These are phyloP conservation scores for Adelges cooleyi DNA, from an alignment of 1,140 invertebrate species.

Conservation along the genomic window DNA sequence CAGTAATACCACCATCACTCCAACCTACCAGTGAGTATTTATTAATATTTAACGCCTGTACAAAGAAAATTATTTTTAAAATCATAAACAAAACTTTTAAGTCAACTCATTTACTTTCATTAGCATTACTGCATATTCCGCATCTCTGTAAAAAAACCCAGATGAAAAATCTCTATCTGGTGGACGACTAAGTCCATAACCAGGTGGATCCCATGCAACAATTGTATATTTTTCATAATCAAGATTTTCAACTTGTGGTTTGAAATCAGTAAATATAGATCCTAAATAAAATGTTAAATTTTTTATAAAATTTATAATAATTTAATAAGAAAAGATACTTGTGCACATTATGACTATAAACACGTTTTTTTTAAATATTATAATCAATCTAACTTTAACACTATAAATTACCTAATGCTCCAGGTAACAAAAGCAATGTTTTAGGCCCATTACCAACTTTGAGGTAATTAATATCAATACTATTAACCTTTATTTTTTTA, in stretches of 20 bases:
- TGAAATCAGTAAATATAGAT: constrained; percentile 67
- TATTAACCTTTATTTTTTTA: constrained; percentile 47
- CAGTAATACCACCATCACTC: constrained; percentile 78
- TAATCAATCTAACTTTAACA: no score
- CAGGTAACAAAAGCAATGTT: constrained; percentile 59
- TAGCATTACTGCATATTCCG: constrained; percentile 51
- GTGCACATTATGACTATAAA: no score
- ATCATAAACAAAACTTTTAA: not conserved
- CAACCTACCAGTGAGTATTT: constrained; percentile 74
- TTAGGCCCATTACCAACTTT: constrained; percentile 56
- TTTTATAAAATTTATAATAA: no score
- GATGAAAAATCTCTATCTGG: constrained; percentile 55
- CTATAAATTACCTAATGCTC: constrained; percentile 48
- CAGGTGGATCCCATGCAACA: constrained; percentile 77
- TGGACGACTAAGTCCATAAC: constrained; percentile 73
- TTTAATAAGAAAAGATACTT: no score
- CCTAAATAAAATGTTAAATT: constrained; percentile 38
- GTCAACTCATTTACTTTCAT: constrained; percentile 51
- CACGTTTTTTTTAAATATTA: no score
- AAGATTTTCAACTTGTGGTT: constrained; percentile 60
- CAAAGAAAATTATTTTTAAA: constrained; percentile 10
- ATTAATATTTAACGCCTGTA: constrained; percentile 47
- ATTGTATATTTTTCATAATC: constrained; percentile 57
- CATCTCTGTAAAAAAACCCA: constrained; percentile 65
- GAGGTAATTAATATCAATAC: constrained; percentile 56